A percentile compares a stretch with the other conserved stretches of the same genome.
Evolutionary conservation across 2,113 vertebrate species (phyloP).

Genomic region (Callocephalon fimbriatum): DNA sequence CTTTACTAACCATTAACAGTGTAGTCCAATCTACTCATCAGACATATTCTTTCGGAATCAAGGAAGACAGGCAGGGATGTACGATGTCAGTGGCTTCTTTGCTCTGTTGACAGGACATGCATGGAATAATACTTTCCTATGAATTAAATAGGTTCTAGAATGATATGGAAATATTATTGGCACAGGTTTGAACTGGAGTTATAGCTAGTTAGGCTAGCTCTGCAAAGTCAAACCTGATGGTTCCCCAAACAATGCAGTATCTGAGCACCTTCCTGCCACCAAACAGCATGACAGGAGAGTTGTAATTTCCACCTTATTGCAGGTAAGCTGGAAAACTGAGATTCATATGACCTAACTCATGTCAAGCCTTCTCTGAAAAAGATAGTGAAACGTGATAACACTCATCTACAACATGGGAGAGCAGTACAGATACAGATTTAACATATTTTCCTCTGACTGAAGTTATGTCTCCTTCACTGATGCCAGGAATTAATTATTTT

Average conservation of each 20-base stretch:
- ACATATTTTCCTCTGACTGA: neutral
- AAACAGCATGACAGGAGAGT: fast-evolving
- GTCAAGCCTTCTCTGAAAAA: neutral
- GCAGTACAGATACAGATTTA: neutral
- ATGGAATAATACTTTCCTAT: neutral
- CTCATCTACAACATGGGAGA: neutral
- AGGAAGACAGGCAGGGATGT: neutral
- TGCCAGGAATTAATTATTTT: neutral
- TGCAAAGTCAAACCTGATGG: neutral
- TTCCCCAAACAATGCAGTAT: neutral
- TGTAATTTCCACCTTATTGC: neutral
- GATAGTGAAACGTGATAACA: neutral
- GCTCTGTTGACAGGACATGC: neutral
- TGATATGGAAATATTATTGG: neutral
- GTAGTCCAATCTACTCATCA: neutral
- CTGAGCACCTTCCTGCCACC: neutral
- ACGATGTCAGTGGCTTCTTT: fast-evolving
- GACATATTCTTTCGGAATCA: neutral
- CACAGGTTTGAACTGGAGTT: neutral
- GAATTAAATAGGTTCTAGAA: neutral
- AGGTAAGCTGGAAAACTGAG: neutral
- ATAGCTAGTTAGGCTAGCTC: neutral
- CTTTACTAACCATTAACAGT: neutral
- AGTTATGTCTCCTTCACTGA: neutral
- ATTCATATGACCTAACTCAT: neutral